Evolutionary conservation across 2,797 vertebrate genomes (phyloP).

Genomic region (Sebastes vulpes): DNA sequence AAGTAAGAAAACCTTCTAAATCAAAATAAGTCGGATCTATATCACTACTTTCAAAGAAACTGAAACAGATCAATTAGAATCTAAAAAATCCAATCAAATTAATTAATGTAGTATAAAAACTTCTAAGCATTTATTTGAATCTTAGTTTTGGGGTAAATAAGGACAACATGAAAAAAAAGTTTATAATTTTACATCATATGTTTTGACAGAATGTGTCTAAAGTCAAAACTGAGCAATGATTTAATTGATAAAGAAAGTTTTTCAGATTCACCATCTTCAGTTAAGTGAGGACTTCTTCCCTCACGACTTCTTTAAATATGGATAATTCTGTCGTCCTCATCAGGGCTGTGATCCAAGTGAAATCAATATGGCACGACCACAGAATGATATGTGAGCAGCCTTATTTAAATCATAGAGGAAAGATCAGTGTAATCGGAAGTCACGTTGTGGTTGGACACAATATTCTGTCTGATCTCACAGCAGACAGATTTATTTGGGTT

Average conservation of each 20-base stretch:
- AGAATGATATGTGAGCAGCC: conserved; percentile 23
- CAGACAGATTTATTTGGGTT: conserved; percentile 46
- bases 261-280: not conserved
- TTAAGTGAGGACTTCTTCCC: not conserved
- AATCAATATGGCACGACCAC: conserved; percentile 18
- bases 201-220: not conserved
- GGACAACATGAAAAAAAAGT: not conserved
- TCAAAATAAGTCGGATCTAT: too few relatives aligned
- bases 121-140: not conserved
- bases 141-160: not conserved
- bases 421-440: conserved; percentile 27
- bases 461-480: conserved; percentile 46
- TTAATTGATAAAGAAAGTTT: not conserved
- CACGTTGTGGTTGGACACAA: conserved; percentile 15
- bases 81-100: too few relatives aligned
- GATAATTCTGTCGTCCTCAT: conserved; percentile 3
- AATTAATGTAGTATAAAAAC: not conserved
- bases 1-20: not conserved
- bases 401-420: conserved; percentile 51
- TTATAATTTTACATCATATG: not conserved
- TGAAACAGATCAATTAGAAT: too few relatives aligned
- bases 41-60: not conserved
- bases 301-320: not conserved
- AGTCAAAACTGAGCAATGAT: not conserved
- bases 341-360: conserved; percentile 10